Evolutionary conservation across 2,113 vertebrate species (phyloP).

Genomic region (Noctilio leporinus): DNA sequence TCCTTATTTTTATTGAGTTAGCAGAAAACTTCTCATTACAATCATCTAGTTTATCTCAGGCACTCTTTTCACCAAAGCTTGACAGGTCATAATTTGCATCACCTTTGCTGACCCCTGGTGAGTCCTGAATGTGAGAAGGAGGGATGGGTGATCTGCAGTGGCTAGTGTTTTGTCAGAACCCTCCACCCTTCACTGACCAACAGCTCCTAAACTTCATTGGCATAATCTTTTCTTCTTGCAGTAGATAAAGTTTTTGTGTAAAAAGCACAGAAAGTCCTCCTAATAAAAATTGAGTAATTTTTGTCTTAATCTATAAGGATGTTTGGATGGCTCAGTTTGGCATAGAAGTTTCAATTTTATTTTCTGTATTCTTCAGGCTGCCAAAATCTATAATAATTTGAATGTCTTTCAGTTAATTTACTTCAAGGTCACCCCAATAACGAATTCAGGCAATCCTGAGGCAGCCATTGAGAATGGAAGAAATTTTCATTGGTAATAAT

Average conservation of each 20-base stretch:
- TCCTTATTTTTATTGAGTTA: not conserved
- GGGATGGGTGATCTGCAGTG: too few species aligned
- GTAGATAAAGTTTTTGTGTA: not conserved
- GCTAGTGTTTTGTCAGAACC: not conserved
- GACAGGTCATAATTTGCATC: not conserved
- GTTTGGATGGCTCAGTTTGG: not conserved
- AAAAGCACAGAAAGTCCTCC: not conserved
- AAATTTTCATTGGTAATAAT: not conserved
- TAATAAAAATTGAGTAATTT: not conserved
- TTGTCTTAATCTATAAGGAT: not conserved
- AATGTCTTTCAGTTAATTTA: not conserved
- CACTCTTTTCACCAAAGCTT: not conserved
- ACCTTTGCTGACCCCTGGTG: not conserved
- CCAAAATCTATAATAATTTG: not conserved
- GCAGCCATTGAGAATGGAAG: not conserved
- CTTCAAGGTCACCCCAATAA: not conserved
- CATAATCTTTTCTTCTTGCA: not conserved
- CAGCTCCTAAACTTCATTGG: not conserved
- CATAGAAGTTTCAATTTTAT: not conserved
- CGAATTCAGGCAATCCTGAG: not conserved
- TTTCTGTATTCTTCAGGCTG: not conserved
- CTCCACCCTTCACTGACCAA: not conserved
- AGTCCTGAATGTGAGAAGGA: not conserved
- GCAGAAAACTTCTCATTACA: not conserved
- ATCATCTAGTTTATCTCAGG: not conserved